Evolutionary conservation across 2,113 vertebrate species (phyloP).

Genomic region (Columba janthina): DNA sequence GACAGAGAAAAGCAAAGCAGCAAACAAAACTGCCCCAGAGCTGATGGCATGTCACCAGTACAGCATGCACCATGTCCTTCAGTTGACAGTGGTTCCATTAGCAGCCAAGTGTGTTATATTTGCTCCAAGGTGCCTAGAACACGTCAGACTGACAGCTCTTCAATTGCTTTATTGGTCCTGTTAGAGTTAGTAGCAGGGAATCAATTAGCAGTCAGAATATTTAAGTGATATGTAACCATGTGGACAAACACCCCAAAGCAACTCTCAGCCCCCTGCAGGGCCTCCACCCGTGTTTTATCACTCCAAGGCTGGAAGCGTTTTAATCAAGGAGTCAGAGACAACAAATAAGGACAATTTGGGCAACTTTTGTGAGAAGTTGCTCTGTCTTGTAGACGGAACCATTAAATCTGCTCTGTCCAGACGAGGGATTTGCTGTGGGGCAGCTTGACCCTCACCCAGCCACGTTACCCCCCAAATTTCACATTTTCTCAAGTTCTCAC

Average conservation of each 20-base stretch:
- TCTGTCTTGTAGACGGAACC: background rate
- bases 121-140: background rate
- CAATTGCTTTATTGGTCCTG: background rate
- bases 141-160: background rate
- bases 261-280: background rate
- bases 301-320: background rate
- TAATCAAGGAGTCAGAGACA: background rate
- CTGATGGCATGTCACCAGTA: background rate
- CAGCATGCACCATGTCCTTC: accelerated
- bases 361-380: background rate
- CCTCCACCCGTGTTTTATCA: background rate
- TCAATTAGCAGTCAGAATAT: background rate
- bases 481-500: background rate
- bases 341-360: background rate
- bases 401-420: background rate
- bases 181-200: background rate
- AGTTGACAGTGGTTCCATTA: background rate
- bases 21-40: background rate
- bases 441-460: background rate
- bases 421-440: background rate
- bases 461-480: background rate
- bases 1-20: background rate
- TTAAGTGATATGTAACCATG: background rate
- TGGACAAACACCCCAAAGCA: background rate
- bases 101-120: background rate